Evolutionary conservation across 2,113 vertebrate genomes (phyloP), one percentile per base, ranked within the genome.

Genomic region (Sorex fumeus): DNA sequence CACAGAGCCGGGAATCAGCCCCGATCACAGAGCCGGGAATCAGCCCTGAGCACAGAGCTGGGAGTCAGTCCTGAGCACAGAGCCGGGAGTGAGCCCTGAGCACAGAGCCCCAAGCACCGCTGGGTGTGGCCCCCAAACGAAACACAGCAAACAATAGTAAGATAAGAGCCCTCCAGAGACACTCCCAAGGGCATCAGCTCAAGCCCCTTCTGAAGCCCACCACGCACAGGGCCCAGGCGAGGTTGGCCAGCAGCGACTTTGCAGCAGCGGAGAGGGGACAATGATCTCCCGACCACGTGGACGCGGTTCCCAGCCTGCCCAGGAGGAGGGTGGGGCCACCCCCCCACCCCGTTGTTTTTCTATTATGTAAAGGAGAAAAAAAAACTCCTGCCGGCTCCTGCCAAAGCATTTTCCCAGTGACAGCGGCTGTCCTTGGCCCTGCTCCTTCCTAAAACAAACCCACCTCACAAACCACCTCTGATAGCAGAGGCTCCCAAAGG

Each of bases 371-470:
- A 23, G 21, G 19, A 60, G 21, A 60, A 60, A 60, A 60, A 60
- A 95, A 94, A 77, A 53, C 90, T 70, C 66, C 69, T 71, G 67
- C 21, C 8, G 25, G 5, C 84, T 90, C 88, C 84, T 94, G 92
- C 96, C 95, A 87, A 84, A 91, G 94, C 84, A 84, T 81, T 91
- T 91, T 95, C 91, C 92, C 88, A 83, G 92, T 30, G 77, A 87
- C 93, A 84, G 6, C 3, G 45, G 93, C 74, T 71, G 19, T 88
- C 92, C 81, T 94, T 94, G 95, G 96, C 88, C 47, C 3, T 3
- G 83, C 67, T 96, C 90, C 95, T 95, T 81, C 84, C 92, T 84
- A 89, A 96, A 95, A 95, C 89, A 97, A 97, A 96, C 76, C 95
- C 84, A 88, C 70, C 94, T 89, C 84, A 93, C 93, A 95, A 86